phyloP scores from a whole-genome alignment of 2,888 invertebrate species.

The Mystacides longicornis region DNA sequence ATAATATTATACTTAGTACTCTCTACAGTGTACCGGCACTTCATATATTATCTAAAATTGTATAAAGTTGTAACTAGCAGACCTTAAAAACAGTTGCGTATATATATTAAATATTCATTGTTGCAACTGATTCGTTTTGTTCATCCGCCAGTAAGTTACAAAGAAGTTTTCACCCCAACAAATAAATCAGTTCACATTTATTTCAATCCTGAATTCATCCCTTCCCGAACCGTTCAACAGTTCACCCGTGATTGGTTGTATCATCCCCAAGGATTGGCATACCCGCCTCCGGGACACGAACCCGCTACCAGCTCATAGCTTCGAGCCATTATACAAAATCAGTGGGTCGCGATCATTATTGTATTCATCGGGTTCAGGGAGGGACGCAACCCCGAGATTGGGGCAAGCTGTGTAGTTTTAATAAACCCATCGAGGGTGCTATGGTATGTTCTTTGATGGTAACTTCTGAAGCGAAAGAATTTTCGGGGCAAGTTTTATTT shows the following conservation, averaged over 20 bases:
- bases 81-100: no score
- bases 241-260: not conserved
- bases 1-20: no score
- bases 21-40: no score
- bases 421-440: not conserved
- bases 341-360: slow-evolving; percentile 3
- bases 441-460: slow-evolving; percentile 1
- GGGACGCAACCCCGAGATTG: no score
- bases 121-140: no score
- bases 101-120: no score
- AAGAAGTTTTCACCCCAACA: not conserved
- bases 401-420: no score
- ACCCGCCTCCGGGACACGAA: slow-evolving; percentile 5
- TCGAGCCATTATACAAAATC: slow-evolving; percentile 4
- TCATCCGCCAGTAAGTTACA: no score
- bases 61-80: no score
- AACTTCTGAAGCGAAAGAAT: not conserved
- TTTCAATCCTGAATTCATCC: not conserved
- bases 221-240: not conserved
- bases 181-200: not conserved
- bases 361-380: not conserved
- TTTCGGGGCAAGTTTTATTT: not conserved
- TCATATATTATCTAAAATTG: no score
- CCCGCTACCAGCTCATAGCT: slow-evolving; percentile 7
- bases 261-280: not conserved